These are phyloP conservation scores for Abscondita cerata DNA, from an alignment of 2,888 invertebrate species.

Conservation along the genomic window DNA sequence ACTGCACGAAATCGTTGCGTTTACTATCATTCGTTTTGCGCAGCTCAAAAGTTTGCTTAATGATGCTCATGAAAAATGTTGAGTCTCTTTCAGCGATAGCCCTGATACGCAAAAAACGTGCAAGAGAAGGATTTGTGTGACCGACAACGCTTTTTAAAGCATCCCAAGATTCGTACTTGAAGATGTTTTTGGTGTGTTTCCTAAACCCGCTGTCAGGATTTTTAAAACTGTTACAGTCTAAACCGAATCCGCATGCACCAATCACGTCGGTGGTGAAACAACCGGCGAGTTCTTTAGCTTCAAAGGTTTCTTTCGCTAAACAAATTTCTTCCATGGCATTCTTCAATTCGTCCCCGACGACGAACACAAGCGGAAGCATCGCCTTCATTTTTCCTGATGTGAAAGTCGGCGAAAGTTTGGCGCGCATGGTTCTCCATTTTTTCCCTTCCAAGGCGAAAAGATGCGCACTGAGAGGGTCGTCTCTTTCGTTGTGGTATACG, in stretches of 20 bases:
- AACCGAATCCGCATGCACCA: slow-evolving; percentile 66
- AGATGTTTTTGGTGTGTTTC: slow-evolving; percentile 45
- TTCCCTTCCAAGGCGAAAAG: too few relatives aligned
- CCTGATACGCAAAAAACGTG: slow-evolving; percentile 26
- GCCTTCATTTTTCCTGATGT: slow-evolving; percentile 63
- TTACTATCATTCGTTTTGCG: slow-evolving; percentile 38
- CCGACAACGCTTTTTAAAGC: neutral
- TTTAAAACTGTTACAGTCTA: slow-evolving; percentile 64
- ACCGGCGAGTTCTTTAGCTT: slow-evolving; percentile 45
- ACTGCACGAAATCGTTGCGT: slow-evolving; percentile 54
- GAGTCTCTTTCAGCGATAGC: slow-evolving; percentile 35
- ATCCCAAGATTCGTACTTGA: slow-evolving; percentile 38
- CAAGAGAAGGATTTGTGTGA: slow-evolving; percentile 49
- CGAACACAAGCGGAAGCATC: slow-evolving; percentile 67
- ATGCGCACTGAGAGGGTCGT: too few relatives aligned
- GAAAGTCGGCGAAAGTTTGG: slow-evolving; percentile 65
- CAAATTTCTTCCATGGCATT: slow-evolving; percentile 55
- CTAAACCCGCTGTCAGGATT: slow-evolving; percentile 50
- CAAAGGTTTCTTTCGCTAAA: too few relatives aligned
- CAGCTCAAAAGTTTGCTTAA: slow-evolving; percentile 40
- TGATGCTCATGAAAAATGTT: slow-evolving; percentile 41
- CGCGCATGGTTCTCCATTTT: slow-evolving; percentile 66
- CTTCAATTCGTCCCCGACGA: slow-evolving; percentile 62
- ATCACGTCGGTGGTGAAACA: slow-evolving; percentile 67
- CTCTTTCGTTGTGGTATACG: too few relatives aligned